phyloP scores from a whole-genome alignment of 2,113 vertebrate genomes.

The Penelope pileata region DNA sequence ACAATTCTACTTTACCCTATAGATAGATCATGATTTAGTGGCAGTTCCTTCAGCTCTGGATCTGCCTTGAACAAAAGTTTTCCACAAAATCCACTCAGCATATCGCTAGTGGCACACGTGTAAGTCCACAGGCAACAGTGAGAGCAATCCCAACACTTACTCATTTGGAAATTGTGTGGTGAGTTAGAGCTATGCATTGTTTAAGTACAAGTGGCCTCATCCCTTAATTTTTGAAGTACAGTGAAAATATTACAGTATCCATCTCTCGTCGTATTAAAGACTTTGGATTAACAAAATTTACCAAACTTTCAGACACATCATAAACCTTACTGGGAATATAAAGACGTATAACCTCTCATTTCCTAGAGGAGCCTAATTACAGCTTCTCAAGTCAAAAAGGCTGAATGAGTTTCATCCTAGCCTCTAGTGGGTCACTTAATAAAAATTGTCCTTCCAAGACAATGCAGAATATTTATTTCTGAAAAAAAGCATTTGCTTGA shows the following conservation, averaged over 20 bases:
- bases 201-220: neutral
- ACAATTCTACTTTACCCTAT: neutral
- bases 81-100: neutral
- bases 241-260: neutral
- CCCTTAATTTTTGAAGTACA: neutral
- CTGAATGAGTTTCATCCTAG: neutral
- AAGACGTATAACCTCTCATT: neutral
- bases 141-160: neutral
- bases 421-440: slow-evolving; percentile 18
- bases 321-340: neutral
- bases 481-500: neutral
- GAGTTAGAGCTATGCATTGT: neutral
- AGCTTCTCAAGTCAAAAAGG: neutral
- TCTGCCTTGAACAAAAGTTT: neutral
- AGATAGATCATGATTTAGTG: neutral
- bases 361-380: slow-evolving; percentile 17
- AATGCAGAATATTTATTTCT: neutral
- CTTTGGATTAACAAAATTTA: neutral
- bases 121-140: neutral
- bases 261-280: neutral
- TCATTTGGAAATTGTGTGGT: neutral
- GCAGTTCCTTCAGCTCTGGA: neutral
- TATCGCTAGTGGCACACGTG: neutral
- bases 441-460: slow-evolving; percentile 2
- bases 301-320: neutral